Evolutionary conservation across 2,113 vertebrate genomes (phyloP), one percentile per base, ranked within the genome.

Genomic region (Corythaixoides concolor): DNA sequence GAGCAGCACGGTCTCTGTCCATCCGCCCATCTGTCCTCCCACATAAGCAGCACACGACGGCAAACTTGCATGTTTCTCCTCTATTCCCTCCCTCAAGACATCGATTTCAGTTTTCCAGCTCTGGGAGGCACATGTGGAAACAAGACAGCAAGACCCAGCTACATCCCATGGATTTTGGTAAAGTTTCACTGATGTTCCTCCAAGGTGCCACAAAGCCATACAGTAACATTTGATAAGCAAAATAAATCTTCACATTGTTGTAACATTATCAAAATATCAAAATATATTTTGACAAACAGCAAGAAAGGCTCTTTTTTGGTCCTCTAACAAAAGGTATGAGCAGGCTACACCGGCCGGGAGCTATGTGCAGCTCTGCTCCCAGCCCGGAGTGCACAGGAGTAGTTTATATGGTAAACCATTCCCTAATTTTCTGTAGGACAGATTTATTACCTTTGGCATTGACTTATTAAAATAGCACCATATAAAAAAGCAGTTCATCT

Each of bases 351-450:
- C 11, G 26, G 37, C 82, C 14, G 1, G 64, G 64, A 87, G 81
- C 37, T 62, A 8, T 1, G 32, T 1, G 7, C 49, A 75, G 88
- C 91, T 52, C 66, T 56, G 5, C 56, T 82, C 83, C 73, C 2
- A 1, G 23, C 52, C 37, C 0, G 0, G 56, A 17, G n/a, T 2
- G 15, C 1, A 0, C 43, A 50, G 45, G 70, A 76, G 27, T 6
- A 47, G 60, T 88, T 85, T 60, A 47, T 67, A 16, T 0, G 82
- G 28, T 4, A 49, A 94, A 82, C n/a, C 39, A 35, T 58, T 35
- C 7, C 2, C 81, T 87, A 10, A 37, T 59, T 82, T 88, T 82
- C 66, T 67, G 6, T n/a, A 78, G 85, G 56, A 72, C 58, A 56
- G 74, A 94, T 94, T 88, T 79, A 93, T 76, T 72, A 93, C 92